Percentiles rank a stretch among this genome's conserved stretches.
These are phyloP conservation scores for Zaprionus lachaisei DNA, from an alignment of 1,140 invertebrate species.

Conservation along the genomic window DNA sequence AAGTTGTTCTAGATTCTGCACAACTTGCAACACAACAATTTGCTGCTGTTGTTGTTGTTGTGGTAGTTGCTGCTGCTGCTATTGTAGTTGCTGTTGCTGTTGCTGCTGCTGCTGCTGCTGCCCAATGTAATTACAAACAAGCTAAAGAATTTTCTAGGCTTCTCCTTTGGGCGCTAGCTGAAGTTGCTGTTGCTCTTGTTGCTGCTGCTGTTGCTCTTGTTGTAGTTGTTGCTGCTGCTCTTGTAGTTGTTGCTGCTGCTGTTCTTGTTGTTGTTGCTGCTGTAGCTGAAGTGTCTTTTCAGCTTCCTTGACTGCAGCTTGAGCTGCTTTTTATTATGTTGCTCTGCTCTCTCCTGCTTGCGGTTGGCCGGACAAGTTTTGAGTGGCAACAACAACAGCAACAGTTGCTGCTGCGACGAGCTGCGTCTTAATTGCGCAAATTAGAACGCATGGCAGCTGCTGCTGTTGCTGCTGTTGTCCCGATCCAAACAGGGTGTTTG, in stretches of 20 bases:
- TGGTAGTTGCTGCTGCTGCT: conserved; percentile 40
- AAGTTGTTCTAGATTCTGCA: conserved; percentile 73
- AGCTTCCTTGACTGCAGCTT: conserved; percentile 27
- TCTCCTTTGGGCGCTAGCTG: conserved; percentile 73
- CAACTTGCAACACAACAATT: conserved; percentile 52
- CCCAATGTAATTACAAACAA: conserved; percentile 75
- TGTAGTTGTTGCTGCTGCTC: neutral
- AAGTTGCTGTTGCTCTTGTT: neutral
- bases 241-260: neutral
- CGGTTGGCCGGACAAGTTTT: conserved; percentile 73
- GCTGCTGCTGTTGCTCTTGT: neutral
- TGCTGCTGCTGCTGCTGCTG: conserved; percentile 42
- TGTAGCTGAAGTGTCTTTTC: conserved; percentile 74
- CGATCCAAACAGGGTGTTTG: conserved; percentile 62
- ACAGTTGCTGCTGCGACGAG: conserved; percentile 39
- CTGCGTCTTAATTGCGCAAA: conserved; percentile 82
- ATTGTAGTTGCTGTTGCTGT: conserved; percentile 21
- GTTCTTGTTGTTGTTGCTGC: neutral
- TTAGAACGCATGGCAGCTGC: conserved; percentile 70
- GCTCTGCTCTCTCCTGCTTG: conserved; percentile 12
- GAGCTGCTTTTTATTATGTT: conserved; percentile 37
- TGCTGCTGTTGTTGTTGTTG: conserved; percentile 32
- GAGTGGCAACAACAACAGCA: conserved; percentile 58
- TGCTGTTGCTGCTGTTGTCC: conserved; percentile 1
- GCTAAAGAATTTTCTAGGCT: conserved; percentile 68